Base-by-base conservation (phyloP, 2,113 vertebrate genomes). In the Tringa solitaria region DNA sequence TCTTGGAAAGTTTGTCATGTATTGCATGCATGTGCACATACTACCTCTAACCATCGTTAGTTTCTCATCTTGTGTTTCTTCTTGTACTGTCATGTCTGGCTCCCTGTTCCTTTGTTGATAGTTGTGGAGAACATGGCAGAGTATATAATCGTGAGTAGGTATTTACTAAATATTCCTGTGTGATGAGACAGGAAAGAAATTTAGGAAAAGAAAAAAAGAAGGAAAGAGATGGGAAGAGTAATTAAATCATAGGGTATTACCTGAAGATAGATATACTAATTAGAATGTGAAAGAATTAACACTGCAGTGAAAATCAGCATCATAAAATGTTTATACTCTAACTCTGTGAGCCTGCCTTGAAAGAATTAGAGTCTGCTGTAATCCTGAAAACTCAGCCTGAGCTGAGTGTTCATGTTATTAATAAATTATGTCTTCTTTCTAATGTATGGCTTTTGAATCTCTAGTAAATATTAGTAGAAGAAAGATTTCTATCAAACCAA, bases 271-370 rank as follows among this genome's bases (percentile, higher is more conserved):
- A 46, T 27, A 60, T 54, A 14, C 54, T 91, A 73, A 46, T 74
- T 67, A 81, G 20, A 93, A 67, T 27, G n/a, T 15, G 33, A 93
- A 84, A 76, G 26, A 87, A 87, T 84, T 48, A 87, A 45, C 32
- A 18, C 16, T 53, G 8, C 12, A 74, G 4, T 61, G 41, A 53
- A 87, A 84, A 74, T 53, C 15, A 56, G 6, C 26, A 35, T 56
- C 9, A 59, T 65, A 17, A 72, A 78, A 74, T 69, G 12, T 84
- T 96, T 92, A 43, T 75, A 39, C 60, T 41, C 19, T 60, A 80
- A 70, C 14, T 32, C 41, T 45, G 6, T 70, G 28, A 95, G 12
- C 43, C 43, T 75, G 24, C 12, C 17, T 74, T 1, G 0, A 33
- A 63, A 53, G 77, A 56, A 84, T 59, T 51, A 53, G 23, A 67